Evolutionary conservation across 2,888 invertebrate genomes (phyloP), one percentile per base, ranked within the genome.

Genomic region (Dascillus cervinus): DNA sequence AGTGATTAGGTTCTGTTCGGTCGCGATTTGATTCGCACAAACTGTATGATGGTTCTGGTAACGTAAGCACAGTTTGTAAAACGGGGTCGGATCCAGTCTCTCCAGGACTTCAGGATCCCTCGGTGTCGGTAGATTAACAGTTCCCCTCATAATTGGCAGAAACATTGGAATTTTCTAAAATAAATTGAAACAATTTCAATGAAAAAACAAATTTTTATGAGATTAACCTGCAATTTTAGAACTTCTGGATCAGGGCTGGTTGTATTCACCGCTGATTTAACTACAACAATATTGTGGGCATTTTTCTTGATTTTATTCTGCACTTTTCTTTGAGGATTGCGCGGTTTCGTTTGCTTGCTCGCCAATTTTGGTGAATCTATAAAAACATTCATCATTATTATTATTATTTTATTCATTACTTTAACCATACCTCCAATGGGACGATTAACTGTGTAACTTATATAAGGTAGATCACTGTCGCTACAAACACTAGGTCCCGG

Each of bases 401-500:
- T 17, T 17, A 17, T 17, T 17, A 17, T 4, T 28, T 20, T 6
- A 22, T 13, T 26, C 6, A 26, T 13, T 6, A 5, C 26, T 9
- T 26, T 8, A 23, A 31, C 32, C 21, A 49, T 57, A 80, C 83
- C 84, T 52, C 89, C 89, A 29, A 91, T 91, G 5, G 90, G 89
- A 33, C 88, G 70, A 56, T 87, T 89, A 0, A 85, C 84, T 0
- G 90, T 90, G 48, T 92, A 91, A 0, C 90, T 90, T 50, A 91
- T 87, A 60, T 91, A 91, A 0, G 91, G 91, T 30, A 91, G 66
- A 59, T 91, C 91, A 0, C 87, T 83, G 58, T 89, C 88, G 0
- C 87, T 87, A 56, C 90, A 90, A 5, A 91, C 80, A 50, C 89
- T 90, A 0, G 88, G 82, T 0, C 89, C 87, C 0, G 90, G 90